Evolutionary conservation across 2,113 vertebrate genomes (phyloP), one percentile per base, ranked within the genome.

Genomic region (Abramis brama): DNA sequence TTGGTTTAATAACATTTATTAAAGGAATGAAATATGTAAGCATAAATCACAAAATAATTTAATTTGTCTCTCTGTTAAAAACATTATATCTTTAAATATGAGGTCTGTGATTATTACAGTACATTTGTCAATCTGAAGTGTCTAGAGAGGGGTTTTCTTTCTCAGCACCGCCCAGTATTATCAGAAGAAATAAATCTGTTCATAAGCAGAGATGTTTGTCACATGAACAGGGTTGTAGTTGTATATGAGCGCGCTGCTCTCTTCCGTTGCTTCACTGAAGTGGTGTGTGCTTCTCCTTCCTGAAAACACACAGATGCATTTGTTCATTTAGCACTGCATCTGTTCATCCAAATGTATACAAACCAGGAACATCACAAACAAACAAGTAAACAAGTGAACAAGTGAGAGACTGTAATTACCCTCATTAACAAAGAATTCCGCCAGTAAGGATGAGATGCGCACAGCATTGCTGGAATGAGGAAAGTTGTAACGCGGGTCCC

Each of bases 341-440:
- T 71, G 2, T 43, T 73, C 9, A 73, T 43, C 33, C 21, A 25
- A 68, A 47, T 13, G 25, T 23, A 74, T 25, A 2, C 43, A 47
- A 50, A 47, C 33, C 2, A 21, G 17, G 50, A 45, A 71, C 50
- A 57, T 57, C 55, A 57, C 55, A 25, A 75, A 12, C 23, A 17
- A 25, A 50, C n/a, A 15, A 13, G 9, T 17, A 4, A 47, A 47
- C 43, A n/a, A 52, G 8, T 45, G 9, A 47, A 50, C 30, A n/a
- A 55, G 5, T 45, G 15, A 52, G 60, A 70, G 62, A 23, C 25
- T 52, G 52, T 10, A 39, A 45, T 90, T 82, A 96, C 96, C 95
- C 95, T 96, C 95, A 87, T 93, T 93, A 13, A 93, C 88, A 50
- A 96, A 95, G 87, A 96, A 96, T 70, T 95, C 89, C 3, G 94